Conservation (phyloP, 2,888 invertebrate species). For the Cerceris ruficornis region DNA sequence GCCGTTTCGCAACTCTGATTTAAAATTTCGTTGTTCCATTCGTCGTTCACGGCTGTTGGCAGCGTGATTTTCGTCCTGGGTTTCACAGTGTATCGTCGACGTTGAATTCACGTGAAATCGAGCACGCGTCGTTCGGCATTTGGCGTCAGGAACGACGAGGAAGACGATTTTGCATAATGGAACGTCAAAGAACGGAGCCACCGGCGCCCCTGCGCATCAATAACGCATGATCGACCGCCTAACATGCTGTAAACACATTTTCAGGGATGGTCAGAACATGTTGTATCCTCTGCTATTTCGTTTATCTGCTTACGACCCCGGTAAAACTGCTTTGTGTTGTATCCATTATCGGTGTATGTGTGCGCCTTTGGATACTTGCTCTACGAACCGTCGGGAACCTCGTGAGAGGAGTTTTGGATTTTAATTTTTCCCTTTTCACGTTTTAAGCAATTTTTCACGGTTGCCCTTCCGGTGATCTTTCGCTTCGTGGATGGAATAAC, state of each 20-base stretch:
- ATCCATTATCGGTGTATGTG: constrained; percentile 11
- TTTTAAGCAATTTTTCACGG: neutral
- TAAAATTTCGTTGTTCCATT: constrained; percentile 27
- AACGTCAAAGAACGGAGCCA: constrained; percentile 67
- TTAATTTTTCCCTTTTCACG: neutral
- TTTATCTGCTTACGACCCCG: constrained; percentile 61
- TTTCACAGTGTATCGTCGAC: constrained; percentile 39
- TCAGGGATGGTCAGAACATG: constrained; percentile 62
- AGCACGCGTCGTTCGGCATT: constrained; percentile 65
- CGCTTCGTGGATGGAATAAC: too few species aligned
- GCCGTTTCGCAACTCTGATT: too few species aligned
- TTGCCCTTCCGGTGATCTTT: neutral
- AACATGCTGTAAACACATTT: constrained; percentile 73
- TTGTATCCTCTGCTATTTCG: constrained; percentile 54
- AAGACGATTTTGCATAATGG: constrained; percentile 74
- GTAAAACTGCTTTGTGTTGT: constrained; percentile 27
- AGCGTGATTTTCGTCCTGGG: constrained; percentile 27
- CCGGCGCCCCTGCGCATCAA: constrained; percentile 64
- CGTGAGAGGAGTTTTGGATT: neutral
- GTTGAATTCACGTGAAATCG: constrained; percentile 69
- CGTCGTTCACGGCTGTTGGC: constrained; percentile 39
- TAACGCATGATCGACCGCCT: constrained; percentile 70
- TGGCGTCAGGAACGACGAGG: constrained; percentile 51
- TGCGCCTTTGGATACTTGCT: neutral
- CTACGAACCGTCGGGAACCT: neutral